Percentiles rank a stretch among this genome's conserved stretches.
Evolutionary conservation across 1,140 invertebrate genomes (phyloP).

Genomic region (Calosoma granatense): DNA sequence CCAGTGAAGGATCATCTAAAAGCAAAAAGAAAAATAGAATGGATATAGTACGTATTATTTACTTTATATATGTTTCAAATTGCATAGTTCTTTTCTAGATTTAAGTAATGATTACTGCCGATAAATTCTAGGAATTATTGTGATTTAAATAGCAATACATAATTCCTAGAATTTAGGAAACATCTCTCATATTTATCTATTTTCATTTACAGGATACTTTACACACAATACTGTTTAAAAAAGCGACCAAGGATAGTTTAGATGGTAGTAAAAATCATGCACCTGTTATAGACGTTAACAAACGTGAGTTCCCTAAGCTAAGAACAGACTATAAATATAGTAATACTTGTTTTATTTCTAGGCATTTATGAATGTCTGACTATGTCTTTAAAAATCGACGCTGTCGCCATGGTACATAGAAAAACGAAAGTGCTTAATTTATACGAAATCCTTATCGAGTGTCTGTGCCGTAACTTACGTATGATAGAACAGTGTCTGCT

Average conservation of each 20-base stretch:
- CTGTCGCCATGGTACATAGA: constrained; percentile 55
- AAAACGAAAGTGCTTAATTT: constrained; percentile 50
- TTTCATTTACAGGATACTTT: too few relatives aligned
- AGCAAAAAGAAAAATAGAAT: constrained; percentile 39
- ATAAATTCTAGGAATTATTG: constrained; percentile 15
- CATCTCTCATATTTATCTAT: too few relatives aligned
- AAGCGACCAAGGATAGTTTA: constrained; percentile 22
- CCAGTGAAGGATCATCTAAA: constrained; percentile 27
- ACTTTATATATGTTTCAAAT: constrained; percentile 11
- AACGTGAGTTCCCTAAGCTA: constrained; percentile 23
- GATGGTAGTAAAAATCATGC: constrained; percentile 25
- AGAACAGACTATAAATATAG: constrained; percentile 4
- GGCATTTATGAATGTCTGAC: constrained; percentile 28
- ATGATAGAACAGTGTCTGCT: constrained; percentile 49
- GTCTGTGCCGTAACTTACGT: constrained; percentile 55
- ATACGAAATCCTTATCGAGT: constrained; percentile 62
- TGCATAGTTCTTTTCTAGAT: constrained; percentile 2
- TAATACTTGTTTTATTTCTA: not conserved
- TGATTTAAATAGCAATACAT: too few relatives aligned
- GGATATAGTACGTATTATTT: too few relatives aligned
- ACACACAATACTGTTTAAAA: constrained; percentile 36
- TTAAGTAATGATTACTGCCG: not conserved
- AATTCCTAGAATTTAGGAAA: too few relatives aligned
- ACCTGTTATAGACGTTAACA: constrained; percentile 29
- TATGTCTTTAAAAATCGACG: constrained; percentile 55